Percentiles rank a stretch among this genome's conserved stretches.
phyloP scores from a whole-genome alignment of 2,888 invertebrate species.

The Cataglyphis cursor region DNA sequence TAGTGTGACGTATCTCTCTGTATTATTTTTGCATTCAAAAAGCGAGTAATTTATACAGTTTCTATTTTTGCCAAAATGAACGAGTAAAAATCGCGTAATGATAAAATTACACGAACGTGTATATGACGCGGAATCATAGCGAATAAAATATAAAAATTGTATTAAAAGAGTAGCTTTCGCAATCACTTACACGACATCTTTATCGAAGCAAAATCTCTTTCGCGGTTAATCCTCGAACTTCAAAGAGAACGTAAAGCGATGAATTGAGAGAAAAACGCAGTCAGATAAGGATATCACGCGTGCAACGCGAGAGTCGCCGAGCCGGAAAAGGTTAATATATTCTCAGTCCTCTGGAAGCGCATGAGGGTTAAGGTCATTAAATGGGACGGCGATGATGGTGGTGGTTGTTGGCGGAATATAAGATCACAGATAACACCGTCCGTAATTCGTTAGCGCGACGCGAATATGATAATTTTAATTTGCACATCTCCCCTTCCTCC shows the following conservation, averaged over 20 bases:
- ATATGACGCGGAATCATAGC: not conserved
- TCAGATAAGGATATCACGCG: not conserved
- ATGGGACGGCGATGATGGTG: not conserved
- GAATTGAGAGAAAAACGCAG: not conserved
- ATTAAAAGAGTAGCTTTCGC: not conserved
- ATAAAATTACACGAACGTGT: not conserved
- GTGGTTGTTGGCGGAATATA: not conserved
- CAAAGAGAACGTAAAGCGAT: not conserved
- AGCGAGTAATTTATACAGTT: not conserved
- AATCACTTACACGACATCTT: not conserved
- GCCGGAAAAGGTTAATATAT: slow-evolving; percentile 25
- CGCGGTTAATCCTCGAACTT: not conserved
- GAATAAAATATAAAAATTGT: not conserved
- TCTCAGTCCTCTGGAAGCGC: not conserved
- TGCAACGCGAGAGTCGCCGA: not conserved
- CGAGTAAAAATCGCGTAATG: not conserved
- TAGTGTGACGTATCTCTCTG: too few relatives aligned
- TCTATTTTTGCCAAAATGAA: not conserved
- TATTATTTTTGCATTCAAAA: not conserved
- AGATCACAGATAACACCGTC: slow-evolving; percentile 23
- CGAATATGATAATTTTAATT: slow-evolving; percentile 75
- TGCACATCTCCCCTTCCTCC: slow-evolving; percentile 54
- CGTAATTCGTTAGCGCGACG: slow-evolving; percentile 40
- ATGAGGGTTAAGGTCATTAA: slow-evolving; percentile 41
- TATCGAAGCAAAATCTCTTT: not conserved